These are phyloP conservation scores for Athalia rosae DNA, from an alignment of 2,888 invertebrate genomes.

Conservation along the genomic window DNA sequence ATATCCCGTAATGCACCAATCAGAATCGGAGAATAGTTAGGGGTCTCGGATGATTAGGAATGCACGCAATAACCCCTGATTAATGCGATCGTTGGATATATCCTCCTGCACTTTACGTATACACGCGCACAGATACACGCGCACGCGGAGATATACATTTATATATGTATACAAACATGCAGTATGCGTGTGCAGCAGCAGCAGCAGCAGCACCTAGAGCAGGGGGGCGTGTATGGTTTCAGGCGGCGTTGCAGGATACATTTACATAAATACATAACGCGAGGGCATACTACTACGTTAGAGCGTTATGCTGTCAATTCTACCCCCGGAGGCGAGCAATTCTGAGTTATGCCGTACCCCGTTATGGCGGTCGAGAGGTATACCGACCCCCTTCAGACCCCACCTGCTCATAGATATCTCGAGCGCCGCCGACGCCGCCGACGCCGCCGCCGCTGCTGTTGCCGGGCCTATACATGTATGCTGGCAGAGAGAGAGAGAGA, in stretches of 20 bases:
- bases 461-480: conserved; percentile 45
- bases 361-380: conserved; percentile 57
- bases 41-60: conserved; percentile 73
- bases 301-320: conserved; percentile 72
- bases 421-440: conserved; percentile 5
- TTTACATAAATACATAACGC: conserved; percentile 74
- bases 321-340: conserved; percentile 72
- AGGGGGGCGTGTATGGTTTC: conserved; percentile 38
- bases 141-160: conserved; percentile 49
- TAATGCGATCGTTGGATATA: conserved; percentile 72
- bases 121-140: conserved; percentile 37
- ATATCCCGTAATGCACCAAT: conserved; percentile 74
- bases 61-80: conserved; percentile 74
- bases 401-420: conserved; percentile 36
- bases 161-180: conserved; percentile 40
- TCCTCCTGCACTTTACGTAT: conserved; percentile 42
- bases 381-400: not conserved
- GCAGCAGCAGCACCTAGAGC: not conserved
- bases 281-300: conserved; percentile 73
- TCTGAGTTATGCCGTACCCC: conserved; percentile 72
- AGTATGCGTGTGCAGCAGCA: conserved; percentile 28
- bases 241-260: conserved; percentile 59
- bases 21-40: conserved; percentile 73
- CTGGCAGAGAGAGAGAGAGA: not conserved
- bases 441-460: not conserved